Percentiles rank a stretch among this genome's conserved stretches.
Evolutionary conservation across 37 sponge, comb jelly and placozoan species (phyloP).

Genomic region (Chondrosia reniformis): DNA sequence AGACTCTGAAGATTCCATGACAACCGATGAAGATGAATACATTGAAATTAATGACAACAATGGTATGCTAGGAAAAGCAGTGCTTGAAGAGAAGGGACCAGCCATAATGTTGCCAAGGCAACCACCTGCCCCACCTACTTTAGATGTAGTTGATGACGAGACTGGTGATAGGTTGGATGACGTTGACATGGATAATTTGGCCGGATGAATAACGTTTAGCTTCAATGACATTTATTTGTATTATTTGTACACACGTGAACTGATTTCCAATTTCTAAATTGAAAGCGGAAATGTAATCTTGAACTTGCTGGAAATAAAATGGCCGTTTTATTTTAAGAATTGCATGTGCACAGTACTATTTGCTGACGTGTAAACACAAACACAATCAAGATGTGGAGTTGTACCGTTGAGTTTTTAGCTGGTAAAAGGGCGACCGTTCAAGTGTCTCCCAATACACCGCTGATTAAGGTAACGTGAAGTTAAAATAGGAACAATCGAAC

Average conservation of each 20-base stretch:
- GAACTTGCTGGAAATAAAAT: no score
- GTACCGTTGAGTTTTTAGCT: neutral
- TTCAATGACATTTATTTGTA: no score
- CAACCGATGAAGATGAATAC: no score
- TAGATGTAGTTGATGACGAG: neutral
- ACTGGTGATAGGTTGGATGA: neutral
- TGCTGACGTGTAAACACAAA: no score
- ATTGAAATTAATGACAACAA: neutral
- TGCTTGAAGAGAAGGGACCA: neutral
- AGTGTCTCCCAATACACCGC: conserved; percentile 30
- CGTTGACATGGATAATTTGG: neutral
- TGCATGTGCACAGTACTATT: no score
- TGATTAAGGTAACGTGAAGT: conserved; percentile 35
- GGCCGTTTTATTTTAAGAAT: no score
- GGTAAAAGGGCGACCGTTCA: conserved; percentile 51
- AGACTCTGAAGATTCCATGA: no score
- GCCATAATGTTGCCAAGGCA: no score
- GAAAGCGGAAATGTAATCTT: no score
- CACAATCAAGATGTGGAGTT: neutral
- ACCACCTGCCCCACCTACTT: no score
- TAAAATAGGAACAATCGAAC: neutral
- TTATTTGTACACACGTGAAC: no score
- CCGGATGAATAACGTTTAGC: neutral
- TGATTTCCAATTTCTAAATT: no score
- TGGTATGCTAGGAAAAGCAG: neutral